phyloP scores from a whole-genome alignment of 2,888 invertebrate genomes.

The Ephialtes manifestator region DNA sequence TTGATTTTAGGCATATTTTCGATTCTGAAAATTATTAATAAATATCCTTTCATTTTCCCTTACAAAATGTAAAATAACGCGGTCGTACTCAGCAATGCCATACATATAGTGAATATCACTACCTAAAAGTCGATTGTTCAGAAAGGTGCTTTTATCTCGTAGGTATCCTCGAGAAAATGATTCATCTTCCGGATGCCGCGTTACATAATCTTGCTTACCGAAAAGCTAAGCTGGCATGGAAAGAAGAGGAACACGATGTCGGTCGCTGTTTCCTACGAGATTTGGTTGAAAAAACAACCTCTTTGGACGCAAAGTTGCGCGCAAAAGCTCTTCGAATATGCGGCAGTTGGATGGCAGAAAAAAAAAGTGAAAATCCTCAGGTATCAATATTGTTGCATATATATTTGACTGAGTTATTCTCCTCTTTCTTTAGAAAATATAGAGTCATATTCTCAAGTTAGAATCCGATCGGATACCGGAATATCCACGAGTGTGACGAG shows the following conservation, averaged over 20 bases:
- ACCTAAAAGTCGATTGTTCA: background rate
- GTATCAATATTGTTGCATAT: conserved; percentile 76
- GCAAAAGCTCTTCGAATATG: conserved; percentile 89
- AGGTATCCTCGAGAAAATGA: conserved; percentile 79
- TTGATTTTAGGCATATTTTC: no score
- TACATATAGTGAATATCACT: no score
- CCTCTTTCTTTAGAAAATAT: no score
- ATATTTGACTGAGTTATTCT: no score
- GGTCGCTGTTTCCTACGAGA: conserved; percentile 85
- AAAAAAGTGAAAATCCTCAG: conserved; percentile 91
- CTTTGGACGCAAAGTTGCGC: conserved; percentile 81
- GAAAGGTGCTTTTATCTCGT: background rate
- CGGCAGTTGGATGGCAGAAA: conserved; percentile 94
- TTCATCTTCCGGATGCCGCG: conserved; percentile 82
- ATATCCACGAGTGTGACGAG: no score
- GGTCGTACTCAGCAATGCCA: no score
- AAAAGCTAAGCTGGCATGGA: conserved; percentile 88
- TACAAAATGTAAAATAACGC: no score
- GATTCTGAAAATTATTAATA: no score
- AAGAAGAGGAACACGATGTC: conserved; percentile 86
- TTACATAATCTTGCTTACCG: conserved; percentile 86
- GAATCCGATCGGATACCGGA: no score
- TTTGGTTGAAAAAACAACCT: conserved; percentile 79
- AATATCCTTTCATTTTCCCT: no score
- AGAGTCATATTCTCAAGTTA: no score